A percentile compares a stretch with the other conserved stretches of the same genome.
These are phyloP conservation scores for Drosophila varians DNA, from an alignment of 1,140 invertebrate genomes.

Conservation along the genomic window DNA sequence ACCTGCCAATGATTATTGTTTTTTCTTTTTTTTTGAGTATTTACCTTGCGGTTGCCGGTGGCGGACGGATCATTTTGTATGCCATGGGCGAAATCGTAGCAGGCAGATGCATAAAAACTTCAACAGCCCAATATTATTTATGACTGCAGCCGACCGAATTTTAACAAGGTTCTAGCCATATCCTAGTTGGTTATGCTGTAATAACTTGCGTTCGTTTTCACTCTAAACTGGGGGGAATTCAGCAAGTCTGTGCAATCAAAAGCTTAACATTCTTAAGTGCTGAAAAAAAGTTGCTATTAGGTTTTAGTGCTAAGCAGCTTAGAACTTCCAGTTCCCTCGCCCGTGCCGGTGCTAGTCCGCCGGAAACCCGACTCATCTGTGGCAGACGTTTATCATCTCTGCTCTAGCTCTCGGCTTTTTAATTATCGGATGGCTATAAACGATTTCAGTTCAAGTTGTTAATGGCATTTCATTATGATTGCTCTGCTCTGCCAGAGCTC, in stretches of 20 bases:
- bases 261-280: slow-evolving; percentile 35
- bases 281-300: slow-evolving; percentile 33
- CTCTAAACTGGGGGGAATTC: slow-evolving; percentile 6
- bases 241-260: slow-evolving; percentile 55
- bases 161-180: slow-evolving; percentile 50
- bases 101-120: slow-evolving; percentile 48
- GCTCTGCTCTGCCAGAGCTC: slow-evolving; percentile 17
- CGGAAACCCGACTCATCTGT: slow-evolving; percentile 27
- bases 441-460: slow-evolving; percentile 51
- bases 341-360: background rate
- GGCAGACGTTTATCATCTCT: slow-evolving; percentile 20
- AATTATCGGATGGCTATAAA: slow-evolving; percentile 55
- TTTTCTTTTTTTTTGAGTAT: slow-evolving; percentile 33
- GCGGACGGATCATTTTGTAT: slow-evolving; percentile 55
- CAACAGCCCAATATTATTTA: slow-evolving; percentile 60
- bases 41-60: slow-evolving; percentile 54
- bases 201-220: slow-evolving; percentile 22
- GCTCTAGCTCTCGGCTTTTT: slow-evolving; percentile 43
- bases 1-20: slow-evolving; percentile 43
- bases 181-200: slow-evolving; percentile 43
- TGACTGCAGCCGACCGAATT: slow-evolving; percentile 39
- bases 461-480: slow-evolving; percentile 57
- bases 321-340: slow-evolving; percentile 29
- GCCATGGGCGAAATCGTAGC: slow-evolving; percentile 64
- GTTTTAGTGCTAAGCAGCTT: slow-evolving; percentile 30